A percentile compares a stretch with the other conserved stretches of the same genome.
Evolutionary conservation across 2,113 vertebrate genomes (phyloP).

Genomic region (Ptilonorhynchus violaceus): DNA sequence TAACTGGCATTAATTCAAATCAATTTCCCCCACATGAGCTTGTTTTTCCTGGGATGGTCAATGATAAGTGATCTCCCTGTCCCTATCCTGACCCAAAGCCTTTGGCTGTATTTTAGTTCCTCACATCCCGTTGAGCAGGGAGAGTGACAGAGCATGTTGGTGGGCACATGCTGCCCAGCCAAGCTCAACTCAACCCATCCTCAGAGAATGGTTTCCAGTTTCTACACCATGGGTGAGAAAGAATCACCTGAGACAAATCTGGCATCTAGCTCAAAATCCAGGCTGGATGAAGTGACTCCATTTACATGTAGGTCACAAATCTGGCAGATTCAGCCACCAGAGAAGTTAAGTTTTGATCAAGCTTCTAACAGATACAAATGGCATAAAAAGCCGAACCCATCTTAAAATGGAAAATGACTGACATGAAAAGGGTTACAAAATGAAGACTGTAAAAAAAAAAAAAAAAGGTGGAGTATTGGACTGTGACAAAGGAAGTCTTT

Average conservation of each 20-base stretch:
- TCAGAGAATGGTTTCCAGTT: neutral
- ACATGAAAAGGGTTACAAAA: neutral
- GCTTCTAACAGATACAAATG: neutral
- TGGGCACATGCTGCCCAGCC: accelerated
- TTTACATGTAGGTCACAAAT: neutral
- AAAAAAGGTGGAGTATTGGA: neutral
- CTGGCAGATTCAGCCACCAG: neutral
- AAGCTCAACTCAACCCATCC: neutral
- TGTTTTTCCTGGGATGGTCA: neutral
- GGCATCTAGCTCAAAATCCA: neutral
- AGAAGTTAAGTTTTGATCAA: neutral
- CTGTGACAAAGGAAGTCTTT: neutral
- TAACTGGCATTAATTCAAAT: neutral
- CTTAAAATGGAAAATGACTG: neutral
- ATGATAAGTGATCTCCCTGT: neutral
- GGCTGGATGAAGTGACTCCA: neutral
- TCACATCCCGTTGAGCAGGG: neutral
- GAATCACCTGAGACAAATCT: neutral
- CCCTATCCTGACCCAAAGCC: neutral
- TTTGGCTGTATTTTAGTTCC: neutral
- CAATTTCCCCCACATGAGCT: neutral
- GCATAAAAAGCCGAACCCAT: neutral
- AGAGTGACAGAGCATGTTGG: neutral
- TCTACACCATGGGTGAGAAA: neutral
- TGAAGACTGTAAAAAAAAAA: neutral